Conservation (phyloP, 2,888 invertebrate species). For the Branchellion lobata region DNA sequence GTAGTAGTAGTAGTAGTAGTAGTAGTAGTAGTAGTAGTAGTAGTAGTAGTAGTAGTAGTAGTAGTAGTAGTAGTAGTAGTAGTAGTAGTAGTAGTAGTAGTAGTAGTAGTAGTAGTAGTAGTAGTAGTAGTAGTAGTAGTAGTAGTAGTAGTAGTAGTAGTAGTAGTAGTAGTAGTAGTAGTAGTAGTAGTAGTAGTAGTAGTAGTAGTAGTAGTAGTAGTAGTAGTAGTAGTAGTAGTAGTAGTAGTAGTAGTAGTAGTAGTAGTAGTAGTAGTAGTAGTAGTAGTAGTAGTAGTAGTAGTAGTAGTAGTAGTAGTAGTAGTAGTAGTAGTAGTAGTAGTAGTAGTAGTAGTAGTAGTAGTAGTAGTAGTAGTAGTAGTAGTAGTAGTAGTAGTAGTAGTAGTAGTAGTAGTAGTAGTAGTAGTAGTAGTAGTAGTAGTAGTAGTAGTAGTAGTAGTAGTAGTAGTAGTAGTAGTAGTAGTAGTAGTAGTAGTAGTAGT, state of each 20-base stretch:
- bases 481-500: slow-evolving; percentile 46
- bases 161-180: slow-evolving; percentile 43
- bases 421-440: slow-evolving; percentile 40
- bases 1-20: slow-evolving; percentile 33
- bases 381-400: slow-evolving; percentile 42
- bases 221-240: slow-evolving; percentile 42
- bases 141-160: slow-evolving; percentile 42
- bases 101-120: slow-evolving; percentile 39
- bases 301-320: slow-evolving; percentile 46
- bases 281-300: slow-evolving; percentile 38
- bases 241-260: slow-evolving; percentile 41
- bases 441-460: not conserved
- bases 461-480: slow-evolving; percentile 6
- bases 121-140: slow-evolving; percentile 42
- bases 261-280: slow-evolving; percentile 21
- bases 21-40: slow-evolving; percentile 36
- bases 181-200: slow-evolving; percentile 42
- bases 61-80: slow-evolving; percentile 36
- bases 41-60: slow-evolving; percentile 36
- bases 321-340: slow-evolving; percentile 44
- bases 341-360: slow-evolving; percentile 21
- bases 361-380: not conserved
- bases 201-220: slow-evolving; percentile 42
- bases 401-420: slow-evolving; percentile 45
- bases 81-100: slow-evolving; percentile 32